phyloP scores from a whole-genome alignment of 2,113 vertebrate species.

The Forbesichthys agassizii region DNA sequence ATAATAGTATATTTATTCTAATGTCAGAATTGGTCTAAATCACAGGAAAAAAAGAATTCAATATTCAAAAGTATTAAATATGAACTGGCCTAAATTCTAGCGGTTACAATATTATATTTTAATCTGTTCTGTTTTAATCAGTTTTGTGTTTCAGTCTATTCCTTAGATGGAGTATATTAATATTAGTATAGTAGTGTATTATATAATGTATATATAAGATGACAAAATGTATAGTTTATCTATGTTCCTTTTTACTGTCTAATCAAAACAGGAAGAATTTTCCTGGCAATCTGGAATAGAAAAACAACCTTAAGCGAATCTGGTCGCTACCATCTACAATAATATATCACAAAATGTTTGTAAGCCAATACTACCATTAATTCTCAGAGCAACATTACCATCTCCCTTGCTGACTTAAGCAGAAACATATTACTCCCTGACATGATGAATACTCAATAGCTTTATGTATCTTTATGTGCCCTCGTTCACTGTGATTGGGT shows the following conservation, averaged over 20 bases:
- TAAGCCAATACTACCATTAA: conserved; percentile 76
- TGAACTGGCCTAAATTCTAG: too few relatives aligned
- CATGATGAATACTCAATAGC: conserved; percentile 59
- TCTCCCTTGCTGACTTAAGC: conserved; percentile 75
- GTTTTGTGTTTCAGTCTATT: too few relatives aligned
- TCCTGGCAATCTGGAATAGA: conserved; percentile 51
- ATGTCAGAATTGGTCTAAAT: too few relatives aligned
- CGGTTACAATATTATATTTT: too few relatives aligned
- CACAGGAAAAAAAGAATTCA: too few relatives aligned
- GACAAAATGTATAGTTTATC: conserved; percentile 11
- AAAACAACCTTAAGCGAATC: conserved; percentile 58
- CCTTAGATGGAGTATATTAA: too few relatives aligned
- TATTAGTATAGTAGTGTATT: too few relatives aligned
- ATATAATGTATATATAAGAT: too few relatives aligned
- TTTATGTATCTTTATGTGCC: conserved; percentile 39
- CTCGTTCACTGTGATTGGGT: conserved; percentile 44
- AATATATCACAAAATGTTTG: conserved; percentile 77
- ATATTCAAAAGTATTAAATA: too few relatives aligned
- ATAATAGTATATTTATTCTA: too few relatives aligned
- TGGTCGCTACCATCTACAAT: conserved; percentile 62
- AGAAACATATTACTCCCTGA: conserved; percentile 57
- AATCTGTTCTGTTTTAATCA: too few relatives aligned
- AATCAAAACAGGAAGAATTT: conserved; percentile 70
- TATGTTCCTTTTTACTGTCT: conserved; percentile 59
- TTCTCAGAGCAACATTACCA: conserved; percentile 71